Conservation (phyloP, 53 echinoderm and acorn worm genomes). For the Stichopus horrens region DNA sequence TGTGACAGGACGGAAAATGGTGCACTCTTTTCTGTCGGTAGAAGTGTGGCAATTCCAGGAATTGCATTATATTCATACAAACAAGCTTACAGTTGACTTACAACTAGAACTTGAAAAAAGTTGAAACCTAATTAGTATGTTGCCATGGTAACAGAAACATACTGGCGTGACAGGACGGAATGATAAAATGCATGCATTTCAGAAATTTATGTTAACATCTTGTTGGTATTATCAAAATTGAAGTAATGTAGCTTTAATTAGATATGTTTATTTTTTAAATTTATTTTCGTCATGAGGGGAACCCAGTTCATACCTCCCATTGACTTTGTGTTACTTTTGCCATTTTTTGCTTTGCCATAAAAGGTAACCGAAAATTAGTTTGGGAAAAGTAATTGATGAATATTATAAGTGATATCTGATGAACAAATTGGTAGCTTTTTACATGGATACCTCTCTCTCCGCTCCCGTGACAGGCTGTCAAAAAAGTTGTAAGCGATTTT, state of each 20-base stretch:
- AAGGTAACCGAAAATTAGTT: too few species aligned
- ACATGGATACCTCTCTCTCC: too few species aligned
- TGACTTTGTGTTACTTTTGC: too few species aligned
- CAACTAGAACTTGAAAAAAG: conserved; percentile 13
- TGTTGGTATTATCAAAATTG: conserved; percentile 18
- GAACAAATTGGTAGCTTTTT: too few species aligned
- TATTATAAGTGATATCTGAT: too few species aligned
- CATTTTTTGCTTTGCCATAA: too few species aligned
- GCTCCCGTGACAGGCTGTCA: too few species aligned
- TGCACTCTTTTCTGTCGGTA: conserved; percentile 13
- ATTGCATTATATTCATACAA: not conserved
- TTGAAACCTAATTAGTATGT: conserved; percentile 12
- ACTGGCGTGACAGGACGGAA: conserved; percentile 19
- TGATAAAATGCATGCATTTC: conserved; percentile 5
- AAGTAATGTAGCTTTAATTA: not conserved
- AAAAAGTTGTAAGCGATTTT: too few species aligned
- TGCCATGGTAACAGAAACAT: conserved; percentile 16
- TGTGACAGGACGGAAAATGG: conserved; percentile 22
- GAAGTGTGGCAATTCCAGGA: not conserved
- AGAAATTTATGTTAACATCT: conserved; percentile 3
- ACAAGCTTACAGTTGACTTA: conserved; percentile 6
- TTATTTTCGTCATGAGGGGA: too few species aligned
- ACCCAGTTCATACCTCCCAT: too few species aligned
- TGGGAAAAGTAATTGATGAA: too few species aligned
- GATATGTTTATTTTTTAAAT: too few species aligned